Conservation (phyloP, 2,113 vertebrate genomes). For the Oxyura jamaicensis region DNA sequence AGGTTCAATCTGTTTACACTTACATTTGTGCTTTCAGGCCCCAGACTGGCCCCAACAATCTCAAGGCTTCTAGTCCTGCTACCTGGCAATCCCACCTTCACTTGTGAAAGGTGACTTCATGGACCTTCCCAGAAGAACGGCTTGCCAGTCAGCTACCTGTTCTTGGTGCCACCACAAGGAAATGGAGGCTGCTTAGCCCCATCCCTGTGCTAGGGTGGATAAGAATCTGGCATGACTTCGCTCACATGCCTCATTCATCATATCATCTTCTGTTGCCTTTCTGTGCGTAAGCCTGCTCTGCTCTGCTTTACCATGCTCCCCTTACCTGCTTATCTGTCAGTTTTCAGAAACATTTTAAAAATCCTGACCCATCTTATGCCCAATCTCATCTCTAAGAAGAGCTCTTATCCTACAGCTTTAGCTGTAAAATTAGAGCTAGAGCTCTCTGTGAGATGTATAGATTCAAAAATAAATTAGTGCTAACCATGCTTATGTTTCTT, state of each 20-base stretch:
- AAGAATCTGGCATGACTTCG: background rate
- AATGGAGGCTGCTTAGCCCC: background rate
- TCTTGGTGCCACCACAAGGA: background rate
- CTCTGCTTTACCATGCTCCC: background rate
- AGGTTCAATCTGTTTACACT: background rate
- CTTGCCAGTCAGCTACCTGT: background rate
- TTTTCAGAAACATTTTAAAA: background rate
- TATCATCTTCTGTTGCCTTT: background rate
- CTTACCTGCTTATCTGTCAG: background rate
- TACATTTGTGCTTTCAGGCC: background rate
- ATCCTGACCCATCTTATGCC: background rate
- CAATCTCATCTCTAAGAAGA: background rate
- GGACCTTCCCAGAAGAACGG: background rate
- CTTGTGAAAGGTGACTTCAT: background rate
- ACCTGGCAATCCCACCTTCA: background rate
- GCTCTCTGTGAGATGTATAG: background rate
- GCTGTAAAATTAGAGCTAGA: background rate
- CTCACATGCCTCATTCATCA: background rate
- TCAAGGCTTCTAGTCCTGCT: background rate
- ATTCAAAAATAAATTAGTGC: background rate
- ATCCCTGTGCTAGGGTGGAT: background rate
- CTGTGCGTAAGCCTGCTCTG: background rate
- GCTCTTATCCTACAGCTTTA: background rate
- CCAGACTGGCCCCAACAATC: background rate
- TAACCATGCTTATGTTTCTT: accelerated